phyloP scores from a whole-genome alignment of 2,113 vertebrate genomes.

The Brienomyrus brachyistius region DNA sequence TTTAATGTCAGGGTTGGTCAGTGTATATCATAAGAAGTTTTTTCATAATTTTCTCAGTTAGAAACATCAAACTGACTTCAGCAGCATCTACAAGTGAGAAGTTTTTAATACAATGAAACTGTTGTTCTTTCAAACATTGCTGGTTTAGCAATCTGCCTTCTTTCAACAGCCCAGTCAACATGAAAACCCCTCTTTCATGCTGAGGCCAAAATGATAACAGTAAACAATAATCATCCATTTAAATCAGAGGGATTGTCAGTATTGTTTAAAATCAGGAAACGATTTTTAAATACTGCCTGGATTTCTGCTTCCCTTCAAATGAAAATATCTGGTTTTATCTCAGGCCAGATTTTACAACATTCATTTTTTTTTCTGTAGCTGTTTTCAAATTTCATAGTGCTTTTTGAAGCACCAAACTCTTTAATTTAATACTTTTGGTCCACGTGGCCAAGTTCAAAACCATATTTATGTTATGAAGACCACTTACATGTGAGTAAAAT shows the following conservation, averaged over 20 bases:
- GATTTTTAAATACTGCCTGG: neutral
- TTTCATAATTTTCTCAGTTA: neutral
- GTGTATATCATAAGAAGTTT: neutral
- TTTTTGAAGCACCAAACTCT: neutral
- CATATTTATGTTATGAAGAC: neutral
- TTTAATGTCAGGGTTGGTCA: neutral
- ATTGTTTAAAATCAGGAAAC: neutral
- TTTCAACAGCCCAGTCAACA: neutral
- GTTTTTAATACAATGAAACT: neutral
- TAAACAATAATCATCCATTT: neutral
- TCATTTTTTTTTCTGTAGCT: neutral
- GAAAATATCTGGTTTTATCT: neutral
- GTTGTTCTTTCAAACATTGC: neutral
- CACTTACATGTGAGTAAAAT: neutral
- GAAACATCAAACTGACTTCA: neutral
- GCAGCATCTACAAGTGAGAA: neutral
- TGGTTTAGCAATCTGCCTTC: neutral
- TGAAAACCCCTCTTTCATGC: neutral
- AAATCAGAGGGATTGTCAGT: neutral
- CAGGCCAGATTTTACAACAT: neutral
- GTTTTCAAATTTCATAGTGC: neutral
- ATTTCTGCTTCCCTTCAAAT: neutral
- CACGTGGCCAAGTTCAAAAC: neutral
- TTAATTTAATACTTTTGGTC: neutral
- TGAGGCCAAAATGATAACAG: neutral